A percentile compares a stretch with the other conserved stretches of the same genome.
phyloP scores from a whole-genome alignment of 2,797 vertebrate species.

The Onychomys arenicola region DNA sequence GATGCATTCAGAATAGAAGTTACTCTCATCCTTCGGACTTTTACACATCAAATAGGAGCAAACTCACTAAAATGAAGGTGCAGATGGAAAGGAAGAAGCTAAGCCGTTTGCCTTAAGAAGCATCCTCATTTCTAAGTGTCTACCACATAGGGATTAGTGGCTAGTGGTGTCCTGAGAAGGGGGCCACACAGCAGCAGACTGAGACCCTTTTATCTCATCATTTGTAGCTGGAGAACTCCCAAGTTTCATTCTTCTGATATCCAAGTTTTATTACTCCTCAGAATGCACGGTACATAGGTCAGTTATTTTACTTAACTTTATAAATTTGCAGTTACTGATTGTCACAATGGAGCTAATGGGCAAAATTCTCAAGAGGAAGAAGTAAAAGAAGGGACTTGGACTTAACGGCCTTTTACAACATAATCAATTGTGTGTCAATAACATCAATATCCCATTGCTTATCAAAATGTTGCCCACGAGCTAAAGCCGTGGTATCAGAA shows the following conservation, averaged over 20 bases:
- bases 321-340: neutral
- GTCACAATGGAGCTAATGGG: neutral
- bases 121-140: fast-evolving
- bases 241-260: no score
- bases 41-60: neutral
- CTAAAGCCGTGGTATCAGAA: neutral
- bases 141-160: fast-evolving
- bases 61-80: neutral
- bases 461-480: neutral
- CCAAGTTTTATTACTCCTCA: neutral
- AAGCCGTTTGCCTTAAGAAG: neutral
- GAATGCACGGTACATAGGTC: neutral
- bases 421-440: neutral
- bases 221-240: fast-evolving
- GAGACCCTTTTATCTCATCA: neutral
- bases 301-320: neutral
- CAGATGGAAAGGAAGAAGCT: neutral
- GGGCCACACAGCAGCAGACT: fast-evolving
- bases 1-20: neutral
- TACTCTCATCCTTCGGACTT: neutral
- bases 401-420: neutral
- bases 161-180: neutral
- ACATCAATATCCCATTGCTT: neutral
- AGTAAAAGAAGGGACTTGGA: neutral
- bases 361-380: neutral